Percentiles rank a stretch among this genome's conserved stretches.
These are phyloP conservation scores for Pseudochirops corinnae DNA, from an alignment of 2,797 vertebrate species.

Conservation along the genomic window DNA sequence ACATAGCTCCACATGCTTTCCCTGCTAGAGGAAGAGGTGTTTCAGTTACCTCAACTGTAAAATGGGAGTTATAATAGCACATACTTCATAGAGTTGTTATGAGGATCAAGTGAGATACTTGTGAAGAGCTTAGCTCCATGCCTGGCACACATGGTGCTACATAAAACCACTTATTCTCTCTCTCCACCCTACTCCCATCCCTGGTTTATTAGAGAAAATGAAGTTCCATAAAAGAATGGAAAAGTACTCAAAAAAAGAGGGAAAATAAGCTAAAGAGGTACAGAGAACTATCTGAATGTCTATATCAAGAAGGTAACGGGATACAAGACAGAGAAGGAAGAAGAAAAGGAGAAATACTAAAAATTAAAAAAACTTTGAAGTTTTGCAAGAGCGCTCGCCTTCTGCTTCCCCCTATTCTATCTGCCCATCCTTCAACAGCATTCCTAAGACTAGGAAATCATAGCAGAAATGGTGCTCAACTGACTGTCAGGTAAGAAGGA, in stretches of 20 bases:
- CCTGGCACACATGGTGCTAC: no score
- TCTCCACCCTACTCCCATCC: no score
- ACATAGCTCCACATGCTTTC: not conserved
- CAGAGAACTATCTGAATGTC: not conserved
- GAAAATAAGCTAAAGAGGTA: not conserved
- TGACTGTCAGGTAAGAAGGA: slow-evolving; percentile 9
- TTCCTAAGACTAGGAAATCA: no score
- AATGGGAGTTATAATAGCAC: no score
- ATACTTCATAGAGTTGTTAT: no score
- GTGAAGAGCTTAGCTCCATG: no score
- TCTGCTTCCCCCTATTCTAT: not conserved
- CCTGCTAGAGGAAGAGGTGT: no score
- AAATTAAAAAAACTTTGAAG: not conserved
- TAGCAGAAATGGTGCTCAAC: not conserved
- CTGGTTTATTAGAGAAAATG: not conserved
- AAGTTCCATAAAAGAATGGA: not conserved
- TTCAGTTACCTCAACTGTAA: no score
- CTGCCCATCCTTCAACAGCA: not conserved
- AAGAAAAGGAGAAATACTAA: not conserved
- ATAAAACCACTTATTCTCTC: no score
- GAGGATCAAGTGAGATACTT: no score
- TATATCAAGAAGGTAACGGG: not conserved
- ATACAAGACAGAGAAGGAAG: not conserved
- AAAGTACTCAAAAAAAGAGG: not conserved
- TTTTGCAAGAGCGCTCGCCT: not conserved